Evolutionary conservation across 2,113 vertebrate species (phyloP), one percentile per base, ranked within the genome.

Genomic region (Scartelaos histophorus): DNA sequence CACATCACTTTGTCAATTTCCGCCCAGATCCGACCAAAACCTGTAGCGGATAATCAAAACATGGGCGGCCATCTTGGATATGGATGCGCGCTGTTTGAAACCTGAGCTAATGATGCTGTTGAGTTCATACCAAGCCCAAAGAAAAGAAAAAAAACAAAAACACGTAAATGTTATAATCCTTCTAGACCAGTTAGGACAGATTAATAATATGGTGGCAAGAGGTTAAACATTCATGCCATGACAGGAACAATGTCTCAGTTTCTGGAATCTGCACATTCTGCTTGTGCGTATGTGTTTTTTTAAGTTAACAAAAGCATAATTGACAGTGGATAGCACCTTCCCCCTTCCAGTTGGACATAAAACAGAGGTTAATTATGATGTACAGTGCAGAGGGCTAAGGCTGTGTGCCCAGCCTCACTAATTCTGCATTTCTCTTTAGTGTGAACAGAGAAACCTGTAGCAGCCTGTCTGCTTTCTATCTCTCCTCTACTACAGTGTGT

Each of bases 361-460:
- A 56, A 22, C 17, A 7, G 10, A 21, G 13, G 22, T 56, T 22
- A 22, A 58, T 25, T 10, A 25, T 5, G 53, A 15, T 6, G 24
- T 5, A 25, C 12, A 24, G 38, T 13, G 22, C 53, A 5, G 19
- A 54, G 51, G 19, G 9, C 56, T 58, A 16, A 6, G 17, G 15
- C 15, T 51, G 19, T 17, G 53, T 21, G 53, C 53, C 53, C 19
- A 54, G 49, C 22, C 34, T 78, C 60, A 60, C 71, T 67, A 67
- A 72, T 60, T 69, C 0, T 7, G 67, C 70, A 70, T 57, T 66
- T 67, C 71, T 70, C 25, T 67, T 29, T 70, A 57, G 77, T 35
- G 43, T 75, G 71, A 81, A 62, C 69, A 74, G 74, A 64, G 34
- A 64, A 60, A 85, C 83, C 82, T 90, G 85, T 87, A 78, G 82